Evolutionary conservation across 2,888 invertebrate genomes (phyloP), one percentile per base, ranked within the genome.

Genomic region (Lasioglossum lativentre): DNA sequence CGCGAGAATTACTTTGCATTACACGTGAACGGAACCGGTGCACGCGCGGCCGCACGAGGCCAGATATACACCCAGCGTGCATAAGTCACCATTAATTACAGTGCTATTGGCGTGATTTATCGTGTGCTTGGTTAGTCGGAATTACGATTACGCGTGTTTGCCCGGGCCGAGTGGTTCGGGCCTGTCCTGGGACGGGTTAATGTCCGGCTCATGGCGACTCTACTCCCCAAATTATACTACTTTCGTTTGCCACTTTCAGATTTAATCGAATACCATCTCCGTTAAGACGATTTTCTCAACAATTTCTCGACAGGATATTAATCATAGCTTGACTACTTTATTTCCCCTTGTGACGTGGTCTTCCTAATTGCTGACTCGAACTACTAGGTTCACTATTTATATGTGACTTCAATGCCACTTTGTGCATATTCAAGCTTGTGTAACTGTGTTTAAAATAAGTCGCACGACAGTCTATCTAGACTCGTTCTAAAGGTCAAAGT

Each of bases 71-170:
- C 75, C 23, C 40, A 38, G n/a, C 34, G 34, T 34, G 75, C 72
- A 73, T 83, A 86, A 87, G 86, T 83, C 83, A 83, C 76, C 80
- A 68, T 86, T 87, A 87, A 86, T 87, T 83, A 83, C 70, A 34
- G 30, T 12, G 78, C 19, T 80, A 83, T 83, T 73, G 75, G 59
- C 72, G 72, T 86, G 86, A 86, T 82, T 86, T 86, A 86, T 82
- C 74, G 56, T 73, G 66, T 27, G 86, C 59, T 80, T 27, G 75
- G 68, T 74, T 81, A 80, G 59, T 59, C 59, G 52, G 75, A 75
- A 86, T 86, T 86, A 80, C 83, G 80, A 83, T 86, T 83, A 83
- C 78, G 66, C 79, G 42, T 59, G 79, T 59, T 68, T 47, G 27
- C 16, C 23, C 38, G 27, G 66, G 66, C 30, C 34, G 63, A 66